Conservation (phyloP, 2,797 vertebrate genomes). For the Anabacerthia variegaticeps region DNA sequence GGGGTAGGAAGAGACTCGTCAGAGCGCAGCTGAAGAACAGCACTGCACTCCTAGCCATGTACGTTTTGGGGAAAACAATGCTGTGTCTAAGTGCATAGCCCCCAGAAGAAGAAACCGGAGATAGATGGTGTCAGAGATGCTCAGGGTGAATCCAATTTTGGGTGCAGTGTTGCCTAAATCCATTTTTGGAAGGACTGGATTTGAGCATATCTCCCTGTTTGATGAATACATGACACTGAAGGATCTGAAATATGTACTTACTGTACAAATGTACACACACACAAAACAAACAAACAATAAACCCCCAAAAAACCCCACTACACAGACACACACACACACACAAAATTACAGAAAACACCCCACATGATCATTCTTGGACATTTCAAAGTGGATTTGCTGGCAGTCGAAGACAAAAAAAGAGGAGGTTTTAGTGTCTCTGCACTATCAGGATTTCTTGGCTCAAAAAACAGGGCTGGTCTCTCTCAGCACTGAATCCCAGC, state of each 20-base stretch:
- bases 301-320: too few relatives aligned
- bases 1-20: background rate
- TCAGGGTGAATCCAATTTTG: background rate
- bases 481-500: background rate
- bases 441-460: background rate
- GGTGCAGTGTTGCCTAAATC: background rate
- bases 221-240: background rate
- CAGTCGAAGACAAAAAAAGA: background rate
- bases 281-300: background rate
- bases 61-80: background rate
- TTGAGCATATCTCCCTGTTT: background rate
- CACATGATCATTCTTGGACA: background rate
- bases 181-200: background rate
- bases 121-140: background rate
- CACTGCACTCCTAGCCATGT: background rate
- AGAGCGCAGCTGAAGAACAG: background rate
- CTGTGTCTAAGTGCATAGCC: background rate
- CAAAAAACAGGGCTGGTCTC: background rate
- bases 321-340: background rate
- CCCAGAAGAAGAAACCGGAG: background rate
- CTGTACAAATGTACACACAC: background rate
- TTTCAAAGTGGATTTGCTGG: constrained; percentile 1
- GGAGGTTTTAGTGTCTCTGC: background rate
- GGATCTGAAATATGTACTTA: background rate
- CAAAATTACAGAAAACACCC: background rate